phyloP scores from a whole-genome alignment of 2,888 invertebrate genomes.

The Anoplius nigerrimus region DNA sequence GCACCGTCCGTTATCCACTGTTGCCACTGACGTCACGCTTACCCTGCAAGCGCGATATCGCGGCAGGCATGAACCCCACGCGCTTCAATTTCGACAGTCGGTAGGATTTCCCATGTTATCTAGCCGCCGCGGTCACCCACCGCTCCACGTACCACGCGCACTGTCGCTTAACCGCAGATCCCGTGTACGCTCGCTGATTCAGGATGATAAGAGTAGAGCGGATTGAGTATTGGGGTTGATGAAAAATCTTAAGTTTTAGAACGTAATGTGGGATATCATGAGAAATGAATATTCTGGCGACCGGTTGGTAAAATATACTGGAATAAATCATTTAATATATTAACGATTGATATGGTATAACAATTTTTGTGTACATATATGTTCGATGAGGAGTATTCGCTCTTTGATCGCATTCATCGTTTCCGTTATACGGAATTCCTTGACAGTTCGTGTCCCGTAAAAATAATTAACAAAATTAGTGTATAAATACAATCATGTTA shows the following conservation, averaged over 20 bases:
- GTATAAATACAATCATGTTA: neutral
- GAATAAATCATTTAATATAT: conserved; percentile 1
- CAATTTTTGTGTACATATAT: neutral
- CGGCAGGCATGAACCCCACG: neutral
- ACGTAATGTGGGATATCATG: neutral
- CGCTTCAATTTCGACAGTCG: conserved; percentile 1
- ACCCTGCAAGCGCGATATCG: neutral
- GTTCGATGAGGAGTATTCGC: neutral
- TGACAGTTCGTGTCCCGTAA: neutral
- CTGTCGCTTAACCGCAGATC: too few species aligned
- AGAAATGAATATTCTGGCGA: neutral
- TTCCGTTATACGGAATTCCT: neutral
- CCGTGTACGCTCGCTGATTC: too few species aligned
- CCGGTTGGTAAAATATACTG: neutral
- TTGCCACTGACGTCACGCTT: neutral
- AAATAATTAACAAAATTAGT: neutral
- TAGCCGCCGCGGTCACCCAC: too few species aligned
- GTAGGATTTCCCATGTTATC: neutral
- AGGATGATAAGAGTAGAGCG: too few species aligned
- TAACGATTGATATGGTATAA: neutral
- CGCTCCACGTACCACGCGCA: too few species aligned
- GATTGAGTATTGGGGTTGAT: too few species aligned
- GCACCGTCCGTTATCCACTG: too few species aligned
- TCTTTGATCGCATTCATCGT: neutral
- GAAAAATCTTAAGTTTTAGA: too few species aligned